phyloP scores from a whole-genome alignment of 2,113 vertebrate genomes.

The Nesoenas mayeri region DNA sequence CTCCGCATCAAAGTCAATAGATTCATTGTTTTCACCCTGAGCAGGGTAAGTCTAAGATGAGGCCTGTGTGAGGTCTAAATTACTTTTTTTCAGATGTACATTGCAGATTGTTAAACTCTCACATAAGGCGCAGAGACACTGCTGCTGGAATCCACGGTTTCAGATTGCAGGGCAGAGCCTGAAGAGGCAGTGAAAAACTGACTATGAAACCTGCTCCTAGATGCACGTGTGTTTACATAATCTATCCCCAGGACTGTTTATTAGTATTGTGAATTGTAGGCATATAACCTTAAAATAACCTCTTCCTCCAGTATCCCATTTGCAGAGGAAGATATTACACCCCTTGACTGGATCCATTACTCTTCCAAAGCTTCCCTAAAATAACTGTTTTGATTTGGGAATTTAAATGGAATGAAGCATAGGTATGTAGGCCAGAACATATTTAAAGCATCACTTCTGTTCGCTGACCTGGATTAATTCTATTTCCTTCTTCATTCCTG shows the following conservation, averaged over 20 bases:
- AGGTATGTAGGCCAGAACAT: neutral
- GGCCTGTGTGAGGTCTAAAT: neutral
- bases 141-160: neutral
- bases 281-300: constrained; percentile 14
- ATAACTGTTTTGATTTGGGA: neutral
- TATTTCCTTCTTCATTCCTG: constrained; percentile 41
- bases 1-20: neutral
- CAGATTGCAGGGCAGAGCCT: neutral
- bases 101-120: neutral
- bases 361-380: constrained; percentile 15
- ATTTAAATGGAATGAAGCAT: neutral
- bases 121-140: neutral
- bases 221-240: neutral
- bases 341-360: neutral
- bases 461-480: constrained; percentile 11
- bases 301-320: neutral
- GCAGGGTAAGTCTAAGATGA: neutral
- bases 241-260: neutral
- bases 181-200: neutral
- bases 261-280: neutral
- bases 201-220: neutral
- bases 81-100: neutral
- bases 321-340: constrained; percentile 17
- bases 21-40: neutral
- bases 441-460: constrained; percentile 49